Evolutionary conservation across 1,140 invertebrate species (phyloP), one percentile per base, ranked within the genome.

Genomic region (Penaeus japonicus): DNA sequence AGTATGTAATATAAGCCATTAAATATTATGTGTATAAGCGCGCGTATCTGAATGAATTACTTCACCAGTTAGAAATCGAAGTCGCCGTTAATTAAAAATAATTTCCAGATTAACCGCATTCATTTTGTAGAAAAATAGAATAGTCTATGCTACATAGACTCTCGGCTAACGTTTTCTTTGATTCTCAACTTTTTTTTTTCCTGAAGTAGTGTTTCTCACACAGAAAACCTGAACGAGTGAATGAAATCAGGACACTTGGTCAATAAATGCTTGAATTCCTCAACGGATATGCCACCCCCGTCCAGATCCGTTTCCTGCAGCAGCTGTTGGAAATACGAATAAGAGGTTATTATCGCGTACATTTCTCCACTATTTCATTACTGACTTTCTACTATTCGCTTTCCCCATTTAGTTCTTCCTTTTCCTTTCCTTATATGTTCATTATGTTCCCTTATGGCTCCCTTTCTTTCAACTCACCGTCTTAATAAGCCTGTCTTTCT

Each of bases 241-340:
- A 92, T 90, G 92, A 98, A 98, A 93, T 98, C 97, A 10, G 96
- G 97, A 91, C 96, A 97, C 92, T 97, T 97, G 89, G 97, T 96
- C 91, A 98, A 97, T 80, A 98, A 96, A 93, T 98, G 97, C 92
- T 98, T 97, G 94, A 98, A 98, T 93, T 98, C 97, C 27, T 97
- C 96, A 94, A 97, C 98, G 20, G 96, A 97, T 17, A 98, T 92
- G 22, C 96, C 96, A 75, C 97, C 96, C 93, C 98, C 97, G 94
- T 98, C 97, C 77, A 98, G 93, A 93, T 98, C 97, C 22, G 97
- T 96, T 93, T 98, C 97, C 91, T 96, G 95, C 20, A 98, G 93
- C 82, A 89, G 57, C 89, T 89, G 89, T 59, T 1, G 27, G 32
- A 24, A 20, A 30, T 4, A 24, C n/a, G 4, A 77, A 27, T 39